Base-by-base conservation (phyloP, 2,113 vertebrate genomes). In the Mixornis gularis region DNA sequence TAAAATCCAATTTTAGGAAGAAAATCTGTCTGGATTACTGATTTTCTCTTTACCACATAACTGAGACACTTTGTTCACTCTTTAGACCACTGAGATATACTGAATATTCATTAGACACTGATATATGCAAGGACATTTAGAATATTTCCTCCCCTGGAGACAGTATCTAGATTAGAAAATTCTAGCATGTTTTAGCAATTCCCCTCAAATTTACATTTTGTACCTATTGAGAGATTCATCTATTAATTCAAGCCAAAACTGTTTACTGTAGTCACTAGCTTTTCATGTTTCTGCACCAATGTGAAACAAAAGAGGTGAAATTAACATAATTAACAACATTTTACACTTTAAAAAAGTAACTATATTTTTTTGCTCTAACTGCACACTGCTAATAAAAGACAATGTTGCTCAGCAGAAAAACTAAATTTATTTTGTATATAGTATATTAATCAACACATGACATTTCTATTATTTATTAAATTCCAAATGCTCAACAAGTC, bases 41-140 rank as follows among this genome's bases (percentile, higher is more conserved):
- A 27, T 86, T 88, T 95, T 79, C 8, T 63, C 12, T 89, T 84
- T 79, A 29, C 6, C 79, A 38, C 8, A 40, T 66, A 60, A 80
- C 32, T 48, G 74, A 81, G 36, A 71, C 19, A 81, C 5, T 83
- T 69, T 60, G 12, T 77, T 80, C 36, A 70, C 32, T 94, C 19
- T 52, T 64, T 85, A 85, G 60, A 22, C 48, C 30, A 81, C 13
- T 55, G 32, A 72, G 19, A 13, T 71, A 64, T 51, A 46, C 30
- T 60, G 44, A 93, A 81, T 87, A 94, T 93, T 93, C 40, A 87
- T 87, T 87, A 68, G 52, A 68, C 62, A 53, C 26, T 49, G 34
- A 78, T 74, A 36, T 53, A 74, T 71, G 22, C 41, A 83, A 89
- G n/a, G 15, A 38, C 21, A 41, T 53, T 82, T 71, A 79, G 48